Evolutionary conservation across 2,113 vertebrate genomes (phyloP), one percentile per base, ranked within the genome.

Genomic region (Numida meleagris): DNA sequence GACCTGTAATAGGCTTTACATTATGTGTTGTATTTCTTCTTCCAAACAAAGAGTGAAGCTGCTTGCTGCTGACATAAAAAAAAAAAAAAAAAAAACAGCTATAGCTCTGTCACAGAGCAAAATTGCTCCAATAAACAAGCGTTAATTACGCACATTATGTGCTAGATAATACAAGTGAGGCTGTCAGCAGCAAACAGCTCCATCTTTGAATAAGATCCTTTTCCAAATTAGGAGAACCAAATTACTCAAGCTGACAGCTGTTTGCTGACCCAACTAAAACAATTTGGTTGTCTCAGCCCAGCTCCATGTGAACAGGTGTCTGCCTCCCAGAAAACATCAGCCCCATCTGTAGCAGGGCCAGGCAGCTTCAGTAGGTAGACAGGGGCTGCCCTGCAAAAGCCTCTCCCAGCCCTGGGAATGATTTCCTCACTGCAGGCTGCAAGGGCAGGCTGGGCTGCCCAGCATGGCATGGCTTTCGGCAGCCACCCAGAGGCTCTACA

Each of bases 81-180:
- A 27, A 38, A 20, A 38, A 36, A n/a, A 18, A 65, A 82, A n/a
- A 36, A 88, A 94, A 95, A 86, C 93, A 88, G 95, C 89, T 89
- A 92, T 66, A 89, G 96, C 97, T 97, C 97, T 15, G 5, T 90
- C 95, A 79, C 95, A 76, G 89, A 91, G 97, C 93, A 80, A 94
- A 94, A 97, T 94, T 96, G 94, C 97, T 94, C 93, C 95, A 85
- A 96, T 93, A 96, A 97, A 96, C 94, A 96, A 97, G 97, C 79
- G 4, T 94, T 97, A 98, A 98, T 98, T 97, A 97, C 13, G 87
- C 94, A 94, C 78, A 98, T 98, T 98, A 97, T 98, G 96, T 91
- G 91, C 95, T 68, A n/a, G 90, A 98, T 96, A 98, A 98, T 97
- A 96, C 91, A 4, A 90, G 96, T 75, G 94, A 97, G 89, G 93